These are phyloP conservation scores for Lethenteron reissneri DNA, from an alignment of 2,113 vertebrate genomes.

Conservation along the genomic window DNA sequence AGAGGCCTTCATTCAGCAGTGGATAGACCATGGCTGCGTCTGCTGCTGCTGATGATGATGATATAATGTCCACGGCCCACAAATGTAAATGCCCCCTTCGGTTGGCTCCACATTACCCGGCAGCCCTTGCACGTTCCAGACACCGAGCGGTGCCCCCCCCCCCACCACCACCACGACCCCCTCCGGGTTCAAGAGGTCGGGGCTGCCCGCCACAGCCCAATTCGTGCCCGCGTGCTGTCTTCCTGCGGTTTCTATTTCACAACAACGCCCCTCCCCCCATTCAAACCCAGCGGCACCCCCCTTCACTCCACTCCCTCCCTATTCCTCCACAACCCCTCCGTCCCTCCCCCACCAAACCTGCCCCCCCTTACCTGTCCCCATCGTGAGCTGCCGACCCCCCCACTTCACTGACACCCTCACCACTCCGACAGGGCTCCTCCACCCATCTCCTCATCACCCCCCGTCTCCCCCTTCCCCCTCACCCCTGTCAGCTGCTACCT, in stretches of 20 bases:
- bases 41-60: too few species aligned
- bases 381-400: neutral
- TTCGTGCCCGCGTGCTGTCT: too few species aligned
- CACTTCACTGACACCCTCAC: neutral
- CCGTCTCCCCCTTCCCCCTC: neutral
- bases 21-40: too few species aligned
- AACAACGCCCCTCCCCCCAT: neutral
- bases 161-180: too few species aligned
- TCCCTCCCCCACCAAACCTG: neutral
- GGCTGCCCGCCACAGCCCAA: too few species aligned
- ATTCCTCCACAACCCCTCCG: neutral
- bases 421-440: neutral
- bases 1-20: too few species aligned
- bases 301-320: neutral
- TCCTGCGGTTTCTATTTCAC: neutral
- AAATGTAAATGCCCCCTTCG: too few species aligned
- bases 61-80: too few species aligned
- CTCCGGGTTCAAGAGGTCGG: too few species aligned
- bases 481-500: neutral
- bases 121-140: too few species aligned
- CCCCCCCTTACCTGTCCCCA: neutral
- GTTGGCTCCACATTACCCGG: too few species aligned
- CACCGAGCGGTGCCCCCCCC: too few species aligned
- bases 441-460: neutral
- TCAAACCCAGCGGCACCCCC: neutral